Conservation (phyloP, 2,797 vertebrate species). For the Tauraco hartlaubi region DNA sequence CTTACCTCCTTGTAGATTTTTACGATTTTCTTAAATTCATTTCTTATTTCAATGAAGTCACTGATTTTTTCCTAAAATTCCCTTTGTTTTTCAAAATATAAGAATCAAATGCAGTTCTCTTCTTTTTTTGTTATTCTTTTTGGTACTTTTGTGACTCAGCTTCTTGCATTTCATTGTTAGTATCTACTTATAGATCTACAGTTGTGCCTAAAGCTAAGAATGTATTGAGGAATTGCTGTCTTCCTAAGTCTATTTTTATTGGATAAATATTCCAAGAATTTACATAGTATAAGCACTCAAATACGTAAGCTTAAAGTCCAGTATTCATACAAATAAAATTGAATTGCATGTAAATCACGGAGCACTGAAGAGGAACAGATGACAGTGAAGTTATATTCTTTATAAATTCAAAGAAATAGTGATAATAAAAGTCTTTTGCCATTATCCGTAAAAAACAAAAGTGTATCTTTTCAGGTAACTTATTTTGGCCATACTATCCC, state of each 20-base stretch:
- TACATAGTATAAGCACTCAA: background rate
- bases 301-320: background rate
- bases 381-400: background rate
- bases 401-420: background rate
- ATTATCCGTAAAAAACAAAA: background rate
- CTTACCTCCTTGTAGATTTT: background rate
- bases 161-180: background rate
- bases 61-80: background rate
- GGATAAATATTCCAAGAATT: constrained; percentile 9
- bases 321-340: background rate
- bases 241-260: background rate
- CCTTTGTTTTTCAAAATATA: background rate
- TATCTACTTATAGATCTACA: background rate
- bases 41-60: background rate
- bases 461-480: background rate
- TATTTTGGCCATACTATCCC: background rate
- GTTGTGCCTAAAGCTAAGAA: background rate
- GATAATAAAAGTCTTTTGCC: background rate
- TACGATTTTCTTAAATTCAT: background rate
- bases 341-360: background rate
- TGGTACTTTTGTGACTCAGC: background rate
- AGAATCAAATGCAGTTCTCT: background rate
- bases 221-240: background rate
- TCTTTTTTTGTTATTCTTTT: background rate
- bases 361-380: background rate